Conservation (phyloP, 2,113 vertebrate species). For the Alligator sinensis region DNA sequence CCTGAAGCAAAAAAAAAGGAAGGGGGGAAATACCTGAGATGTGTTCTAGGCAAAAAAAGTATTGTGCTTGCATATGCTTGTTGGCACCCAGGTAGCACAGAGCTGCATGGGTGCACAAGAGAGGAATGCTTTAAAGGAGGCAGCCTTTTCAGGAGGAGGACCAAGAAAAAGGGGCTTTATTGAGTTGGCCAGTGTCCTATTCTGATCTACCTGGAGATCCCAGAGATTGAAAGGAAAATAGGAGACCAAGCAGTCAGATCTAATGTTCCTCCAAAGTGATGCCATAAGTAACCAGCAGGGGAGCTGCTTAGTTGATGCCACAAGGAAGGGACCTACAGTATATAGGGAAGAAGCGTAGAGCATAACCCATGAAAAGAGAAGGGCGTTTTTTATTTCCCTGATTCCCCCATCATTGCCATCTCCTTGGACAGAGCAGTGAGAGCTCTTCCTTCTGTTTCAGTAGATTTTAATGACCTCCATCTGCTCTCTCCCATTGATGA, state of each 20-base stretch:
- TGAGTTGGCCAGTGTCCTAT: neutral
- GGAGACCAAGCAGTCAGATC: neutral
- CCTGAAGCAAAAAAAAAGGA: neutral
- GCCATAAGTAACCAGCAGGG: neutral
- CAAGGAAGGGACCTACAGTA: neutral
- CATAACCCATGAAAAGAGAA: neutral
- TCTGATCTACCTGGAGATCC: neutral
- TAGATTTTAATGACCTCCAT: neutral
- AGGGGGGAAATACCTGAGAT: neutral
- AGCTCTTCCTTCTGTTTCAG: neutral
- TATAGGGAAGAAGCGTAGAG: neutral
- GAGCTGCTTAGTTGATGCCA: neutral
- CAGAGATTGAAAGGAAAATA: neutral
- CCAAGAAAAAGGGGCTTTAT: neutral
- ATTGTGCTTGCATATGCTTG: neutral
- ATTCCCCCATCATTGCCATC: neutral
- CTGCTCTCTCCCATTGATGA: neutral
- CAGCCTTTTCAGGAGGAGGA: neutral
- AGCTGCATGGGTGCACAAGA: accelerated
- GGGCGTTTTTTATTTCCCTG: neutral
- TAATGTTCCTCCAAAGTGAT: neutral
- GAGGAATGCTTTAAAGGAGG: neutral
- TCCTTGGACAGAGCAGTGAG: neutral
- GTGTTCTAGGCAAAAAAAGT: neutral
- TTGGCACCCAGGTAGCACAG: neutral